Evolutionary conservation across 2,797 vertebrate species (phyloP).

Genomic region (Agapornis canus): DNA sequence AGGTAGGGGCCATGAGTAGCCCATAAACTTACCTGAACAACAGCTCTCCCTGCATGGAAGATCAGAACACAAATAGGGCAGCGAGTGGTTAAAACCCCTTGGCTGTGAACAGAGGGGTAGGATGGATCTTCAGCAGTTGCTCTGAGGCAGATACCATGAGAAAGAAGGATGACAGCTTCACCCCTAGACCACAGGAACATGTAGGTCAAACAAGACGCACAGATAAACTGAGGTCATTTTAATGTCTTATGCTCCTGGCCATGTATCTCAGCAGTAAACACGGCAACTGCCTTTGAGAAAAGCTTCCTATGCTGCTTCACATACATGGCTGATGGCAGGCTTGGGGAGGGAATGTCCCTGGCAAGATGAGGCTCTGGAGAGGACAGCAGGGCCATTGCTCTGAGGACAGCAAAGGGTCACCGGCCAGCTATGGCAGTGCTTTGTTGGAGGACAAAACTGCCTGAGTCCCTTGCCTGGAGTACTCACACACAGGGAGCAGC

Average conservation of each 20-base stretch:
- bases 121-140: background rate
- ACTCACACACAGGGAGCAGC: background rate
- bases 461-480: background rate
- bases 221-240: background rate
- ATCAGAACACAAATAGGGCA: background rate
- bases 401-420: background rate
- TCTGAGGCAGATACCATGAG: background rate
- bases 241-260: background rate
- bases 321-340: too few relatives aligned
- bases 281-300: background rate
- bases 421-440: background rate
- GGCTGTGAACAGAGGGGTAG: background rate
- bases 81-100: background rate
- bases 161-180: background rate
- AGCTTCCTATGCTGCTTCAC: background rate
- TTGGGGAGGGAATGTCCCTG: background rate
- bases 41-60: background rate
- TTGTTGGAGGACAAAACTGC: background rate
- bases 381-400: background rate
- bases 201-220: background rate
- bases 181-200: background rate
- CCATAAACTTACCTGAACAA: background rate
- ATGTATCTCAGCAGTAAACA: background rate
- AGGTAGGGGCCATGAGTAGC: background rate
- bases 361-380: background rate